Percentiles rank a stretch among this genome's conserved stretches.
These are phyloP conservation scores for Philonicus albiceps DNA, from an alignment of 2,888 invertebrate species.

Conservation along the genomic window DNA sequence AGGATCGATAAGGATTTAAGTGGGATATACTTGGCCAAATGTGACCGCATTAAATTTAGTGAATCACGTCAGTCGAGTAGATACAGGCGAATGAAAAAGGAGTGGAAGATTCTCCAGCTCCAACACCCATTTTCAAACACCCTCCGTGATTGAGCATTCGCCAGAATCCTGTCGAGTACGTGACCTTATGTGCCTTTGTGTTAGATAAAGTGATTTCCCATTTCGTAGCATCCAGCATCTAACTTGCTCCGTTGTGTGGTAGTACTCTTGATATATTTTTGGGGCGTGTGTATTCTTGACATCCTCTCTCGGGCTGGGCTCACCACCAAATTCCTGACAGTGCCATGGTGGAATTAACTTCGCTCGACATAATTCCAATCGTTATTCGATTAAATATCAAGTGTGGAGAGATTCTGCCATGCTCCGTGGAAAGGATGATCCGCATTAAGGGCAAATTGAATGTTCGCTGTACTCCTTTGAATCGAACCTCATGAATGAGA, in stretches of 20 bases:
- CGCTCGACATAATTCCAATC: constrained; percentile 55
- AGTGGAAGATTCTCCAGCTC: constrained; percentile 21
- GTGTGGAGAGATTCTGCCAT: constrained; percentile 48
- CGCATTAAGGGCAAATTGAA: constrained; percentile 52
- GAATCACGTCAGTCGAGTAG: constrained; percentile 52
- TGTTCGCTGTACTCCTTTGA: constrained; percentile 47
- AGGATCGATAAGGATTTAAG: constrained; percentile 64
- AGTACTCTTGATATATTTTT: constrained; percentile 9
- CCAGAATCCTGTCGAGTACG: constrained; percentile 39
- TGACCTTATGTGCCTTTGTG: constrained; percentile 35
- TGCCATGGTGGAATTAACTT: constrained; percentile 51
- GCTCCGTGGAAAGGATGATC: constrained; percentile 45
- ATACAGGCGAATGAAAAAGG: constrained; percentile 40
- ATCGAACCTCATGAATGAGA: constrained; percentile 37
- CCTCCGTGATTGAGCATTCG: constrained; percentile 31
- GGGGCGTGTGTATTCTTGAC: constrained; percentile 32
- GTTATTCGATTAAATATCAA: constrained; percentile 61
- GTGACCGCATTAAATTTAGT: constrained; percentile 59
- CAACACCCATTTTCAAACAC: constrained; percentile 9
- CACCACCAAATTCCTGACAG: constrained; percentile 38
- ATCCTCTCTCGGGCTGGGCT: not conserved
- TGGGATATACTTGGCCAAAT: constrained; percentile 64
- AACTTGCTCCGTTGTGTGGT: constrained; percentile 17
- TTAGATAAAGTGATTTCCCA: constrained; percentile 46
- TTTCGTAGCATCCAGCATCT: constrained; percentile 36